Evolutionary conservation across 2,797 vertebrate genomes (phyloP), one percentile per base, ranked within the genome.

Genomic region (Salmo trutta): DNA sequence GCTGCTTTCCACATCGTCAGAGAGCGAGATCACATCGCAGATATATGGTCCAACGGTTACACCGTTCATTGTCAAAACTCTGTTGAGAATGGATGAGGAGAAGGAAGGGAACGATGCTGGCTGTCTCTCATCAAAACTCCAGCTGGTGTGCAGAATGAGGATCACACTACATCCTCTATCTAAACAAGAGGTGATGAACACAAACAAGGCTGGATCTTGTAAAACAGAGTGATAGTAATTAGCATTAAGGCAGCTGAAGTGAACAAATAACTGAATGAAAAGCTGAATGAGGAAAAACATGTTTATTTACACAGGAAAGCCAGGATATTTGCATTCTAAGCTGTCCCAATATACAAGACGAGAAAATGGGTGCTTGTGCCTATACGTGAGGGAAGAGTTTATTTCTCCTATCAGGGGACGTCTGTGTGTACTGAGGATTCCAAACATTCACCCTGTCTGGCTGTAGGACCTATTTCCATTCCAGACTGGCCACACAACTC

Each of bases 331-430:
- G 85, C 89, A 91, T 91, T 85, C 81, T 86, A 80, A 52, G 71
- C 64, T 27, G 80, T 82, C 79, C 83, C 75, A 74, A 86, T 82
- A 86, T 82, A 82, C 88, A 91, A 84, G 83, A 85, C 85, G 79
- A 74, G 82, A 90, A 80, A 84, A 91, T 88, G 84, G 88, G 84
- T 90, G 78, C 89, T 90, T 86, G 83, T 85, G 86, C 90, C 81
- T 89, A 29, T 86, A 83, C 81, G 87, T 84, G 85, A 83, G 83
- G 71, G 81, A 74, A 69, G 76, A 85, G 85, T 86, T 91, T 86
- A 89, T 91, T 86, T 85, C 76, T 82, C 86, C 85, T 84, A 88
- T 87, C 69, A 75, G 80, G 75, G 81, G 89, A 85, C 85, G 87
- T 89, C 87, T 89, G 87, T 52, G 82, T 52, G 82, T 75, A 75